Evolutionary conservation across 37 sponge, comb jelly and placozoan species (phyloP).

Genomic region (Mnemiopsis leidyi): DNA sequence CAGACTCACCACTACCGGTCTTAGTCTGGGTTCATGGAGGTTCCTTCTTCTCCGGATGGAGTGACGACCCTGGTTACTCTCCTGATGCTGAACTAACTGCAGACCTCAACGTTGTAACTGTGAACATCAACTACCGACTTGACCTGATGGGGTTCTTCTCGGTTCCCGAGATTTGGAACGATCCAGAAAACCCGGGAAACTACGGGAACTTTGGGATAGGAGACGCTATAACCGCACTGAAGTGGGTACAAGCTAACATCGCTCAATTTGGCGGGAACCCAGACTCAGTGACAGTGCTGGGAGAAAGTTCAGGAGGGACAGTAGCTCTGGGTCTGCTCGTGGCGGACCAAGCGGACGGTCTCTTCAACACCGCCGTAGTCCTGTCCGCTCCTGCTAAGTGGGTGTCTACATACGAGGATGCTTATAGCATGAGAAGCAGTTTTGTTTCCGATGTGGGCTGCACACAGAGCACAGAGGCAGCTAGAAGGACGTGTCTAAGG

Average conservation of each 20-base stretch:
- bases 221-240: slow-evolving; percentile 49
- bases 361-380: slow-evolving; percentile 8
- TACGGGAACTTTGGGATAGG: slow-evolving; percentile 63
- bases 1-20: neutral
- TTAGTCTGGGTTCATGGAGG: slow-evolving; percentile 65
- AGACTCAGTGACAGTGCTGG: slow-evolving; percentile 17
- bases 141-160: slow-evolving; percentile 65
- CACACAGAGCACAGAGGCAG: neutral
- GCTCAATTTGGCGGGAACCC: slow-evolving; percentile 42
- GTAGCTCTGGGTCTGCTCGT: slow-evolving; percentile 37
- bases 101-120: slow-evolving; percentile 36
- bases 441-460: slow-evolving; percentile 60
- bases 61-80: slow-evolving; percentile 18
- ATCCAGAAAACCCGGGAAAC: slow-evolving; percentile 16
- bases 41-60: slow-evolving; percentile 30
- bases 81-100: slow-evolving; percentile 22
- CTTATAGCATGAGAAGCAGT: neutral
- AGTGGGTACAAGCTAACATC: slow-evolving; percentile 56
- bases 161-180: slow-evolving; percentile 47
- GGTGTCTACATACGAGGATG: slow-evolving; percentile 46
- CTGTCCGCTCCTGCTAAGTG: slow-evolving; percentile 37
- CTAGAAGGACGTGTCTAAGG: slow-evolving; percentile 35
- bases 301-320: slow-evolving; percentile 63
- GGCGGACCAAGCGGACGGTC: slow-evolving; percentile 54
- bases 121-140: slow-evolving; percentile 66